Conservation (phyloP, 2,888 invertebrate species). For the Epinotia brunnichana region DNA sequence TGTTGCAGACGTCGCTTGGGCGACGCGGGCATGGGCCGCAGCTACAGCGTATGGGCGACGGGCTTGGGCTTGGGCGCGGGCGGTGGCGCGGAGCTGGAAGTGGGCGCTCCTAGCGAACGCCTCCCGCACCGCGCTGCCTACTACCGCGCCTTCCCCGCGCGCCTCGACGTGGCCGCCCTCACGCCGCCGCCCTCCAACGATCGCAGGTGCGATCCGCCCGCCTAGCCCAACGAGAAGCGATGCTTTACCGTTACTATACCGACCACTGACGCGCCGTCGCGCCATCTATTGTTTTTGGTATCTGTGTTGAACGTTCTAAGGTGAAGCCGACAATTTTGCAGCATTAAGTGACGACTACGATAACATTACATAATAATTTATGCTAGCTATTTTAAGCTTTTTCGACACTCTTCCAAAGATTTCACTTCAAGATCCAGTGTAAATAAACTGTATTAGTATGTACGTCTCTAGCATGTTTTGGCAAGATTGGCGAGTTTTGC, state of each 20-base stretch:
- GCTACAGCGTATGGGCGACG: slow-evolving; percentile 74
- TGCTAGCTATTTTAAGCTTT: neutral
- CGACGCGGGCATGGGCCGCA: slow-evolving; percentile 74
- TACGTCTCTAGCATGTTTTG: neutral
- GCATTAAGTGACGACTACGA: neutral
- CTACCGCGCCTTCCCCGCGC: slow-evolving; percentile 93
- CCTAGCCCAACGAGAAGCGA: slow-evolving; percentile 31
- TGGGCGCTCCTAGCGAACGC: slow-evolving; percentile 91
- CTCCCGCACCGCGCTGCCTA: slow-evolving; percentile 89
- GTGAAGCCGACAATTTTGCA: slow-evolving; percentile 15
- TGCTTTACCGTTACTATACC: slow-evolving; percentile 30
- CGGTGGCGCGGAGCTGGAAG: slow-evolving; percentile 89
- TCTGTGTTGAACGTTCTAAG: slow-evolving; percentile 4
- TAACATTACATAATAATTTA: neutral
- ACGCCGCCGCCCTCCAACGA: slow-evolving; percentile 71
- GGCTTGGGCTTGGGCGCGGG: slow-evolving; percentile 62
- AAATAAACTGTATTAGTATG: neutral
- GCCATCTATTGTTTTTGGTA: neutral
- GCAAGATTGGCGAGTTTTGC: slow-evolving; percentile 19
- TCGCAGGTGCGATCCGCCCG: slow-evolving; percentile 68
- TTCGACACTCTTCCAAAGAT: neutral
- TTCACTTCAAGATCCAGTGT: neutral
- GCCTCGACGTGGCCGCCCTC: slow-evolving; percentile 86
- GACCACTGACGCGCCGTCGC: neutral
- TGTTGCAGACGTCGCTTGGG: slow-evolving; percentile 75